Conservation (phyloP, 1,140 invertebrate genomes). For the Coptotermes formosanus region DNA sequence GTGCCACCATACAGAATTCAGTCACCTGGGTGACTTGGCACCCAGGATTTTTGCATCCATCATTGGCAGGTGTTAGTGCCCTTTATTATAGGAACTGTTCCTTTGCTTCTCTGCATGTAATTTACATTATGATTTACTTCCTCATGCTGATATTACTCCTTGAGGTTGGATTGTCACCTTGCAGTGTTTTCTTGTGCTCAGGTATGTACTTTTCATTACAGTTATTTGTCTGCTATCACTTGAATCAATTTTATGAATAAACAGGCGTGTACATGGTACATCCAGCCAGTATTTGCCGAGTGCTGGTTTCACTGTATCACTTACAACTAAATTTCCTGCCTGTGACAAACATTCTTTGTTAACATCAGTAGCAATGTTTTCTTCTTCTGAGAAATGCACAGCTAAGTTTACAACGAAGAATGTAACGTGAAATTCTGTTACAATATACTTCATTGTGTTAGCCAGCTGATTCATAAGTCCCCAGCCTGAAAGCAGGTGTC, state of each 20-base stretch:
- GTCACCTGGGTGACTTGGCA: no score
- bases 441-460: conserved; percentile 54
- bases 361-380: conserved; percentile 38
- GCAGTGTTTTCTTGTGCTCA: neutral
- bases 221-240: neutral
- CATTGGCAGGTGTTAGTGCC: no score
- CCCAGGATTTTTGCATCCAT: no score
- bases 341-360: neutral
- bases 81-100: no score
- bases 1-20: no score
- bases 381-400: conserved; percentile 56
- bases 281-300: conserved; percentile 50
- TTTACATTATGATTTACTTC: no score
- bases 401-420: conserved; percentile 59
- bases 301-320: conserved; percentile 39
- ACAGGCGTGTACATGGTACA: conserved; percentile 47
- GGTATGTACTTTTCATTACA: neutral
- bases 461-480: conserved; percentile 55
- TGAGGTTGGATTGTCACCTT: neutral
- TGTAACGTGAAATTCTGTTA: conserved; percentile 50
- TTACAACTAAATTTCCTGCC: conserved; percentile 30
- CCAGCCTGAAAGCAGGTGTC: conserved; percentile 40
- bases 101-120: no score
- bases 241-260: conserved; percentile 41
- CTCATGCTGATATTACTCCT: neutral